Evolutionary conservation across 2,113 vertebrate genomes (phyloP), one percentile per base, ranked within the genome.

Genomic region (Meleagris gallopavo): DNA sequence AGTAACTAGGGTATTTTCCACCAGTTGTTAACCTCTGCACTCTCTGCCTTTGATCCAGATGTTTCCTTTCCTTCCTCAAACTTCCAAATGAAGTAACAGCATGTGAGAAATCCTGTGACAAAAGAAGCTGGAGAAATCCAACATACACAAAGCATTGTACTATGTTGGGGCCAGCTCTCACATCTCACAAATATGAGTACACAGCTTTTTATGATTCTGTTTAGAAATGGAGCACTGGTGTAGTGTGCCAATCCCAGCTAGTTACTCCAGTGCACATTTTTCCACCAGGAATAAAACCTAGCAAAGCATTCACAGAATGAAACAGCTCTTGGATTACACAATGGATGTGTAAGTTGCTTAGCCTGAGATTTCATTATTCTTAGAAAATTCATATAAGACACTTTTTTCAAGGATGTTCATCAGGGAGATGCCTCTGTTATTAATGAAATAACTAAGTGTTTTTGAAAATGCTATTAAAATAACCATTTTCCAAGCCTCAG

Each of bases 11-110:
- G 43, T 66, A 70, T 90, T 95, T 95, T 91, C 84, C 62, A 45
- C 18, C 66, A 75, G 76, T 79, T 6, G 2, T 94, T 95, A 96
- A 94, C 89, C 89, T 91, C 81, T 88, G 87, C 48, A 90, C 78
- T 87, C 89, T 91, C 82, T 89, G 96, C 54, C 64, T 94, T 93
- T 85, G 50, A 67, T 94, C 95, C 94, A 96, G 95, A 91, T 96
- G 94, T 94, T 96, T 93, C 89, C 89, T 92, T 92, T 96, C 94
- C 83, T 93, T 96, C 91, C 54, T 72, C 34, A 1, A 41, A 88
- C 30, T 64, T 86, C 79, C 93, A 69, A 93, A 67, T 61, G 77
- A 91, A 86, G 81, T 40, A 92, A 84, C 58, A 85, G 50, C 60
- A 60, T 60, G 34, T 86, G 72, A 93, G 75, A 91, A 93, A 30